Evolutionary conservation across 2,888 invertebrate genomes (phyloP), one percentile per base, ranked within the genome.

Genomic region (Aleiodes alternator): DNA sequence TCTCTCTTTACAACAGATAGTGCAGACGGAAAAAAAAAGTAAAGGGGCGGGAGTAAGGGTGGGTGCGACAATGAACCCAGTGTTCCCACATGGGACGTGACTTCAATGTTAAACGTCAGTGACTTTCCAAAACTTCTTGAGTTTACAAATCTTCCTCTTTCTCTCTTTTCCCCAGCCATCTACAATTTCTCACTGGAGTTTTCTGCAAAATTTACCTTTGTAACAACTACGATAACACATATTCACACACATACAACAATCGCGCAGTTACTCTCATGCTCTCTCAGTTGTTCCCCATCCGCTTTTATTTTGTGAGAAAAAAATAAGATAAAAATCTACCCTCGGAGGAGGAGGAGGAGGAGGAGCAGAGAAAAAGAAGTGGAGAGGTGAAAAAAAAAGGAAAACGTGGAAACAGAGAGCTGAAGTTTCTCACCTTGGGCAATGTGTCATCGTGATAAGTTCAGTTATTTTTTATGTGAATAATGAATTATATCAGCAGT

Each of bases 51-150:
- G 12, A 51, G 34, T 48, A 34, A 72, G 43, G 43, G 43, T 11
- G 43, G 43, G 12, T 31, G 51, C 61, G 51, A 72, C 81, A 82
- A 84, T 81, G 82, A 82, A 82, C 78, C 75, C 75, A 70, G 74
- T 48, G 76, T 72, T 55, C 70, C 50, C 69, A 55, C 56, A 56
- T 66, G 71, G 51, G 77, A 84, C 84, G 83, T 84, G 85, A 83
- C 82, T 78, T 76, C 78, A 81, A 80, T 84, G 80, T 76, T 78
- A 82, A 84, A 34, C 59, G 34, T 34, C 12, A 34, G 31, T 34
- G 34, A 59, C 77, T 78, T 61, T 76, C 72, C 69, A 8, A 59
- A 59, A 59, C 59, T 59, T 59, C 59, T 31, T 34, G 12, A 59
- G 34, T 59, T 59, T 34, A 59, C 59, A 59, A 59, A 59, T 59